Evolutionary conservation across 30 jellyfish, hydroid and myxozoan genomes (phyloP).

Genomic region (Turritopsis dohrnii): DNA sequence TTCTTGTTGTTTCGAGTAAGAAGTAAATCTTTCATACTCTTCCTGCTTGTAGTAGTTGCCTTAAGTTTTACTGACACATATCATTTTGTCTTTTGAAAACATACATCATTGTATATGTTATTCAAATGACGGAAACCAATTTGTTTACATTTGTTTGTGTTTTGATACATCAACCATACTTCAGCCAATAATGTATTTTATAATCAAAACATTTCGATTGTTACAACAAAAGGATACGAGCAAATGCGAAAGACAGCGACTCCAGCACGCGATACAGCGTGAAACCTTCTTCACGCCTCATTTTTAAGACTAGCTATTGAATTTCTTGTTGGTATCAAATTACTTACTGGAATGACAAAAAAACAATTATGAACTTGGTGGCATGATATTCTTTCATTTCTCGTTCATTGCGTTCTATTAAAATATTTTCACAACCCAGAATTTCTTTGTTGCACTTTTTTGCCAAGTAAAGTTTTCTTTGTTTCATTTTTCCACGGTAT

Average conservation of each 20-base stretch:
- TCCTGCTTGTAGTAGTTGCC: not conserved
- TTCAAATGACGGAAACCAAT: not conserved
- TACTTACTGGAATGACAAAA: too few relatives aligned
- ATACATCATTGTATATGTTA: not conserved
- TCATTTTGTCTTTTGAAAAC: not conserved
- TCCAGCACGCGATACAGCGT: not conserved
- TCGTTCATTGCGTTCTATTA: too few relatives aligned
- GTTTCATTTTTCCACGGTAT: too few relatives aligned
- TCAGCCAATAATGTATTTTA: not conserved
- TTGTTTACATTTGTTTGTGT: too few relatives aligned
- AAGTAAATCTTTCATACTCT: not conserved
- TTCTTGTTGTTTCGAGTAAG: not conserved
- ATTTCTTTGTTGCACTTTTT: too few relatives aligned
- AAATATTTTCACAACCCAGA: too few relatives aligned
- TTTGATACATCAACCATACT: too few relatives aligned
- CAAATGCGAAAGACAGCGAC: not conserved
- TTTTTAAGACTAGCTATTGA: not conserved
- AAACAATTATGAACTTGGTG: too few relatives aligned
- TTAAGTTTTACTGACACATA: not conserved
- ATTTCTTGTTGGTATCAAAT: not conserved
- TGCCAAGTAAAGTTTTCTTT: too few relatives aligned
- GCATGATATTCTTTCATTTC: too few relatives aligned
- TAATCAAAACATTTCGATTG: not conserved
- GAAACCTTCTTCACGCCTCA: not conserved
- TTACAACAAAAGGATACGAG: not conserved